Conservation (phyloP, 2,113 vertebrate species). For the Festucalex cinctus region DNA sequence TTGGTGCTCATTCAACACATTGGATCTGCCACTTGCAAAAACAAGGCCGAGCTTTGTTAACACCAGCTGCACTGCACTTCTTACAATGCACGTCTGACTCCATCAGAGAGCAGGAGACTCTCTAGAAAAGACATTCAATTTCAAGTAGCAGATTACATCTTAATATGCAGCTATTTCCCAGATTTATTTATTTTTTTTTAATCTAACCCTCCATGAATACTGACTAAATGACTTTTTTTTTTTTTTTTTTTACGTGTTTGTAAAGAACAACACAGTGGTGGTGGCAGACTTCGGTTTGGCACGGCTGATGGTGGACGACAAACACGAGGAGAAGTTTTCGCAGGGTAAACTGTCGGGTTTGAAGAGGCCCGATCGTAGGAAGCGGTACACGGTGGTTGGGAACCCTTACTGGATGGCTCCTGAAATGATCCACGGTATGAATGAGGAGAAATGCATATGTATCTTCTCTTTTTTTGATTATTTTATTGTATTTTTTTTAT, state of each 20-base stretch:
- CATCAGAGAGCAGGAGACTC: background rate
- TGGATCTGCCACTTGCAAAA: conserved; percentile 23
- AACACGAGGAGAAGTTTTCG: conserved; percentile 72
- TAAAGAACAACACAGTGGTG: conserved; percentile 80
- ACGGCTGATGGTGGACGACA: conserved; percentile 90
- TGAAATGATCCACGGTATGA: conserved; percentile 96
- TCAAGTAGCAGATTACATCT: background rate
- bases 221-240: background rate
- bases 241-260: too few species aligned
- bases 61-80: conserved; percentile 4
- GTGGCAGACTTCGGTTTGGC: conserved; percentile 95
- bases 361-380: conserved; percentile 87
- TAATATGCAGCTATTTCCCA: background rate
- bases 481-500: background rate
- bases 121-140: conserved; percentile 1
- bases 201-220: background rate
- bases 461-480: background rate
- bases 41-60: conserved; percentile 43
- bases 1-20: conserved; percentile 25
- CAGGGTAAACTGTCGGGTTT: conserved; percentile 78
- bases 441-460: background rate
- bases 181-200: background rate
- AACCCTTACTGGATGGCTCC: conserved; percentile 99
- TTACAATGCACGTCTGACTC: conserved; percentile 6
- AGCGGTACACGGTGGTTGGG: conserved; percentile 97